Evolutionary conservation across 2,888 invertebrate genomes (phyloP), one percentile per base, ranked within the genome.

Genomic region (Nephrotoma appendiculata): DNA sequence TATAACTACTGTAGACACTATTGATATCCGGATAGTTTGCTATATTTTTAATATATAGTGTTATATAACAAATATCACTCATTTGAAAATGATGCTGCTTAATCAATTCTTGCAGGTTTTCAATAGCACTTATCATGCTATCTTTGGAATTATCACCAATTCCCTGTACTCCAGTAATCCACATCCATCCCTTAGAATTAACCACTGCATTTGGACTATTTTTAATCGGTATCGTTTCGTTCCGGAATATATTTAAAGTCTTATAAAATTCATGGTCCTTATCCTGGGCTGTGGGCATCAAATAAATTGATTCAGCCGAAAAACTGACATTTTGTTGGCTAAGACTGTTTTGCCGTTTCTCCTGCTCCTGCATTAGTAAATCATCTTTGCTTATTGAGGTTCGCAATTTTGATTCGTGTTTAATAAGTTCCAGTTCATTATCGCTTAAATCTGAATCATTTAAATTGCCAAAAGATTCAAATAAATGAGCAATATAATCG

Each of bases 41-140:
- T 95, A 98, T 97, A 89, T 96, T 95, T 84, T 95, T 93, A 89
- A 98, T 95, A 90, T 96, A 98, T 89, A 98, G 93, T 88, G 96
- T 96, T 86, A 98, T 94, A 57, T 96, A 95, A 89, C 96, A 96
- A 86, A 98, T 92, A 90, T 98, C 95, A 87, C 92, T 91, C 87
- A 96, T 90, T 42, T 92, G 91, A 89, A 91, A 91, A 87, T 90
- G 89, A 88, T 91, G 89, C 86, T 89, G 88, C 1, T 87, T 87
- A 92, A 90, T 90, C 85, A 90, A 88, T 41, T 89, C 88, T 93
- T 94, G 94, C 93, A 97, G 93, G 93, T 95, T 95, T 89, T 94
- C 93, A 92, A 97, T 92, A 86, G 96, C 96, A 89, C 94, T 93
- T 88, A 93, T 93, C 90, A 96, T 95, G 15, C 96, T 95, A 88